A percentile compares a stretch with the other conserved stretches of the same genome.
Evolutionary conservation across 2,113 vertebrate genomes (phyloP).

Genomic region (Cryptomyrus ogoouensis): DNA sequence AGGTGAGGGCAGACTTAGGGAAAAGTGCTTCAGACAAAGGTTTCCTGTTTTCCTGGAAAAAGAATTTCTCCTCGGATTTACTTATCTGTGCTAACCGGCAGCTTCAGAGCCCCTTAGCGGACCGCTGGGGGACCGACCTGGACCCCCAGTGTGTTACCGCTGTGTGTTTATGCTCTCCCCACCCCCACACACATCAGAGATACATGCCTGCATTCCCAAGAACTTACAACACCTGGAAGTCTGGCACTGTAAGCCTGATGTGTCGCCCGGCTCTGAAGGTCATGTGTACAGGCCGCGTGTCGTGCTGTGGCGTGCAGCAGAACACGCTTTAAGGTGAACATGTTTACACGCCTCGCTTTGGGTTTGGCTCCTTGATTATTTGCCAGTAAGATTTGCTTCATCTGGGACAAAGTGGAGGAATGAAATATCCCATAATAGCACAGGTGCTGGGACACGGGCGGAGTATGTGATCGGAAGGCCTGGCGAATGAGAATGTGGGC

Average conservation of each 20-base stretch:
- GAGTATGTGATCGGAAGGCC: neutral
- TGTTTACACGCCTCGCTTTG: neutral
- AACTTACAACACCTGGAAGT: neutral
- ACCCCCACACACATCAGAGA: neutral
- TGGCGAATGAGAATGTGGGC: neutral
- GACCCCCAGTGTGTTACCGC: neutral
- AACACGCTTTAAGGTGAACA: neutral
- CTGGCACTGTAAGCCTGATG: neutral
- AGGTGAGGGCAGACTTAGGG: constrained; percentile 33
- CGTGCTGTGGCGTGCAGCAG: neutral
- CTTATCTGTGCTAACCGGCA: constrained; percentile 49
- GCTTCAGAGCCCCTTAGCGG: constrained; percentile 29
- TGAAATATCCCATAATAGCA: neutral
- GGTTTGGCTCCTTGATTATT: neutral
- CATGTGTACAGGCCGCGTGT: neutral
- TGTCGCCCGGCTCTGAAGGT: neutral
- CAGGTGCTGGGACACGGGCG: neutral
- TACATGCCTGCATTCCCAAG: neutral
- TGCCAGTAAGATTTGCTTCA: neutral
- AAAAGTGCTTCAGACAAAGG: constrained; percentile 46
- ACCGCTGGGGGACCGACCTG: neutral
- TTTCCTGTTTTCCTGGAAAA: constrained; percentile 47
- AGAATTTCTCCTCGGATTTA: constrained; percentile 47
- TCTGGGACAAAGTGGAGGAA: neutral
- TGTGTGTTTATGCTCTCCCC: neutral